Conservation (phyloP, 2,113 vertebrate species). For the Sapayoa aenigma region DNA sequence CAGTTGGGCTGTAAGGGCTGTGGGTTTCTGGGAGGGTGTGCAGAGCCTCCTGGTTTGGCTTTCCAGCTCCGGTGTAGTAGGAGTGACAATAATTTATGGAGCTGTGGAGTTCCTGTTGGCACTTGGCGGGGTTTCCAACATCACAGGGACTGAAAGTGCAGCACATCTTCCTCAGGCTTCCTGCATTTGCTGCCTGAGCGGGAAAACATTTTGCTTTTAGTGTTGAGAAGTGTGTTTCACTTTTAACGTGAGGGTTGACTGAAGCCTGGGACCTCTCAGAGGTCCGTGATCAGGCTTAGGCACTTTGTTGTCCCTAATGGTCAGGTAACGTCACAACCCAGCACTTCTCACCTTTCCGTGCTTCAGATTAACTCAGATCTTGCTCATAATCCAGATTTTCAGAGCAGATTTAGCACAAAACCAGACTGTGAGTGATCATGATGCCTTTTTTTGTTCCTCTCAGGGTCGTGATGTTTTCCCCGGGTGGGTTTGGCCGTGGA, state of each 20-base stretch:
- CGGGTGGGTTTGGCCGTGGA: not conserved
- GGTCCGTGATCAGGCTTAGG: not conserved
- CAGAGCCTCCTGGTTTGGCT: not conserved
- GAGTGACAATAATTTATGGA: not conserved
- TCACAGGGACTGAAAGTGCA: not conserved
- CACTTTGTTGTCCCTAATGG: not conserved
- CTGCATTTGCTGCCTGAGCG: not conserved
- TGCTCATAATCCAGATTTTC: not conserved
- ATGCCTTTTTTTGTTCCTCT: rapidly evolving
- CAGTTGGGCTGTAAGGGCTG: not conserved
- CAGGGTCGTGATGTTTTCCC: rapidly evolving
- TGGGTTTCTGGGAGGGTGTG: not conserved
- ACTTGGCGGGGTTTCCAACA: not conserved
- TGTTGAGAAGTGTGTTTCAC: not conserved
- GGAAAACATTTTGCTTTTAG: not conserved
- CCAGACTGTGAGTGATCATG: not conserved
- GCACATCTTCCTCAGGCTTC: not conserved
- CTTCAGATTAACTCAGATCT: not conserved
- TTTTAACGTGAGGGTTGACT: not conserved
- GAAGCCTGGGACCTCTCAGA: not conserved
- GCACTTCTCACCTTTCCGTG: not conserved
- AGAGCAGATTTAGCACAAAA: rapidly evolving
- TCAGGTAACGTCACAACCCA: not conserved
- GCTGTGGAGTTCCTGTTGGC: not conserved
- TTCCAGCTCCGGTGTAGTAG: not conserved